Conservation (phyloP, 2,797 vertebrate genomes). For the Myiothlypis chrysogaster region DNA sequence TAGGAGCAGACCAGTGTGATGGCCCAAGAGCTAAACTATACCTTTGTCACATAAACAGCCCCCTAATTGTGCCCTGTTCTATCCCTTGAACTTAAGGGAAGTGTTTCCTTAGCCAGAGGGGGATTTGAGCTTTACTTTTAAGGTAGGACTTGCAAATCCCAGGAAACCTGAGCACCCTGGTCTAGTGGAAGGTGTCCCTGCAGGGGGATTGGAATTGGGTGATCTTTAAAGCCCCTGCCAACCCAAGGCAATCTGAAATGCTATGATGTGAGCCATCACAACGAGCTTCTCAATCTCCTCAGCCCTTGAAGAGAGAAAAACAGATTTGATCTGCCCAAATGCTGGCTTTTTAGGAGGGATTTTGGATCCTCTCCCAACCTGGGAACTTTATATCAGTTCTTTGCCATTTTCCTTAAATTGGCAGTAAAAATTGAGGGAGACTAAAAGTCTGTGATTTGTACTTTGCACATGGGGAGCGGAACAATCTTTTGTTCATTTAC, state of each 20-base stretch:
- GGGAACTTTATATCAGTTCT: background rate
- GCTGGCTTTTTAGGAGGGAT: background rate
- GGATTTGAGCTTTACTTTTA: background rate
- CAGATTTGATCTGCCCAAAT: background rate
- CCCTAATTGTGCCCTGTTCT: background rate
- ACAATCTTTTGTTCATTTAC: conserved; percentile 64
- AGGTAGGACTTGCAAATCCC: background rate
- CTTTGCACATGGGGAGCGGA: conserved; percentile 51
- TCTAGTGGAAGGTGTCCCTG: background rate
- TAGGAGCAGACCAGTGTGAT: background rate
- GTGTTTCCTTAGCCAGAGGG: background rate
- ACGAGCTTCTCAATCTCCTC: background rate
- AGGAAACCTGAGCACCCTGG: background rate
- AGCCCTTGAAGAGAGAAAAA: background rate
- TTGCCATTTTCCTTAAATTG: conserved; percentile 1
- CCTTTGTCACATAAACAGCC: background rate
- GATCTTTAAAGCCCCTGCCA: background rate
- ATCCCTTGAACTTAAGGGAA: background rate
- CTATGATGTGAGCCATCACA: background rate
- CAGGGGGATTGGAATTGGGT: background rate
- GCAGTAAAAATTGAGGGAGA: conserved; percentile 42
- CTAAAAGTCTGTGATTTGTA: conserved; percentile 41
- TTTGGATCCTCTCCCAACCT: background rate
- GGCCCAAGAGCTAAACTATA: background rate
- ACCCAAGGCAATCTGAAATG: background rate